phyloP scores from a whole-genome alignment of 37 sponge, comb jelly and placozoan species.

The Corticium candelabrum region DNA sequence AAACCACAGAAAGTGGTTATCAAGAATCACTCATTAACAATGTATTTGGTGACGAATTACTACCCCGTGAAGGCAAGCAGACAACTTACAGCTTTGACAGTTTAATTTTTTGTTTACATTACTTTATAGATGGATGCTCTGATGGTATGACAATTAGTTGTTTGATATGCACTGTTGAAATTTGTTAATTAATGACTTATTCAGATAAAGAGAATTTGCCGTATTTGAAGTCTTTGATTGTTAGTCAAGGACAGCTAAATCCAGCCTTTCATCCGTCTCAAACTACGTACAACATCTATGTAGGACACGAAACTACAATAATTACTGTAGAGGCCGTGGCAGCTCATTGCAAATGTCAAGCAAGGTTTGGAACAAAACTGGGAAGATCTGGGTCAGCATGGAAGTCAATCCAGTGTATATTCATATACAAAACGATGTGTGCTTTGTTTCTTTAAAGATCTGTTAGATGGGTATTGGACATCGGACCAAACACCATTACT shows the following conservation, averaged over 20 bases:
- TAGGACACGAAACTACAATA: neutral
- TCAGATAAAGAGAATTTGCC: too few species aligned
- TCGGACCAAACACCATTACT: neutral
- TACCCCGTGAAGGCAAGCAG: too few species aligned
- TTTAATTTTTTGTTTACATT: too few species aligned
- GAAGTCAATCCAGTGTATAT: neutral
- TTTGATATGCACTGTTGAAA: too few species aligned
- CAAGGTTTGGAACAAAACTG: neutral
- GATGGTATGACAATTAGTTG: too few species aligned
- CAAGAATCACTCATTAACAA: too few species aligned
- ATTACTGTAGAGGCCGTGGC: neutral
- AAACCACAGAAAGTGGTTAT: too few species aligned
- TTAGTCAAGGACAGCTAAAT: neutral
- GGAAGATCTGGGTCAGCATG: neutral
- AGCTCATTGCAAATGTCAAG: constrained; percentile 1
- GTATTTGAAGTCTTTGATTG: neutral
- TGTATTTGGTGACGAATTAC: too few species aligned
- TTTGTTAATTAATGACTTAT: too few species aligned
- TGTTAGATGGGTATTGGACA: constrained; percentile 9
- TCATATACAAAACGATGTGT: neutral
- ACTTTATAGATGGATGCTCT: too few species aligned
- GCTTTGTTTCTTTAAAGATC: neutral
- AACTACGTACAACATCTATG: neutral
- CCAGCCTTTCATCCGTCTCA: neutral
- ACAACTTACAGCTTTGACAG: too few species aligned